Conservation (phyloP, 2,797 vertebrate genomes). For the Sciurus vulgaris region DNA sequence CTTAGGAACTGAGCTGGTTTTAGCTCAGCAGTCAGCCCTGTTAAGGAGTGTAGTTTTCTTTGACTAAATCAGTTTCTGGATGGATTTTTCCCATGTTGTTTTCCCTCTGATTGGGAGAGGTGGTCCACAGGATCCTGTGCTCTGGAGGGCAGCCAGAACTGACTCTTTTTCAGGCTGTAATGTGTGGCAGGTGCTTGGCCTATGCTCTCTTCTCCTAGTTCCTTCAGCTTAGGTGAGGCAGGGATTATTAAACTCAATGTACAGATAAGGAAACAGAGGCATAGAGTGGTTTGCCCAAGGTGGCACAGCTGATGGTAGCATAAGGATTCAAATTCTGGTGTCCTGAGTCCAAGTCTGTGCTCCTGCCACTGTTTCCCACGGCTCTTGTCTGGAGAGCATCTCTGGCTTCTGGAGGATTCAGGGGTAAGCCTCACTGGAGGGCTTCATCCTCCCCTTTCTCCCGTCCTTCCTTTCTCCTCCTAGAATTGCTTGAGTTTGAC, state of each 20-base stretch:
- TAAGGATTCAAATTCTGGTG: background rate
- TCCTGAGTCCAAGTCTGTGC: background rate
- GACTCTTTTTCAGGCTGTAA: background rate
- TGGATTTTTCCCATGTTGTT: background rate
- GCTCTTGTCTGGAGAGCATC: background rate
- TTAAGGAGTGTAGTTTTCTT: background rate
- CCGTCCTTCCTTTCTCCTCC: background rate
- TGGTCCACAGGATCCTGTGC: background rate
- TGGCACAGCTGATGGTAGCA: background rate
- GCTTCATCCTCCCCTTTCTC: background rate
- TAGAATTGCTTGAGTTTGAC: background rate
- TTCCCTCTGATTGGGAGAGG: background rate
- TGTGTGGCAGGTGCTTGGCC: background rate
- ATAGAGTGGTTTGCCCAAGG: background rate
- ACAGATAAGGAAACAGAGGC: background rate
- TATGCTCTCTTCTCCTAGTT: background rate
- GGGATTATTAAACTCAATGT: background rate
- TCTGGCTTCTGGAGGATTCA: background rate
- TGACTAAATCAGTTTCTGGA: background rate
- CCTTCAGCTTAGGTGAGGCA: background rate
- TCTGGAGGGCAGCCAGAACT: background rate
- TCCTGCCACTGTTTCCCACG: accelerated
- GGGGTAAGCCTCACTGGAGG: background rate
- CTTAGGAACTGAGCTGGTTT: background rate
- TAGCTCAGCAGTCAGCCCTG: background rate